phyloP scores from a whole-genome alignment of 1,140 invertebrate genomes.

The Procambarus virginalis region DNA sequence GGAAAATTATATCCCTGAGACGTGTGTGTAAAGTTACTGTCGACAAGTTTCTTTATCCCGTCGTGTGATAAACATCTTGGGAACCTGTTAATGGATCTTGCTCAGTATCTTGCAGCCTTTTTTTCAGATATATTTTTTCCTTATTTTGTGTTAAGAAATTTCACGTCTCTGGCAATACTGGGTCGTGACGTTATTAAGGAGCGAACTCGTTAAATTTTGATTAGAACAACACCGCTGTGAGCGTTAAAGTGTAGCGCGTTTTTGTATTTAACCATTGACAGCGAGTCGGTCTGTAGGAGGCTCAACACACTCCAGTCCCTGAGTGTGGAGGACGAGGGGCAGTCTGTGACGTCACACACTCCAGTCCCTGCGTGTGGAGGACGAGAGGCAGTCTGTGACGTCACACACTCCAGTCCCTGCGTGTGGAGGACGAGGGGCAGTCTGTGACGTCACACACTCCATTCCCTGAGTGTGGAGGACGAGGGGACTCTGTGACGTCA shows the following conservation, averaged over 20 bases:
- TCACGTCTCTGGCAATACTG: constrained; percentile 4
- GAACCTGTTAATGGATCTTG: background rate
- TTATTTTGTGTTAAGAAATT: background rate
- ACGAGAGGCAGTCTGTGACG: no score
- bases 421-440: no score
- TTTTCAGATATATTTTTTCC: background rate
- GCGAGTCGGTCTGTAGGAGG: no score
- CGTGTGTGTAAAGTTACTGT: background rate
- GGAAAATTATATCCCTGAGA: background rate
- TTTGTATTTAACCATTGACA: constrained; percentile 39
- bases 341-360: no score
- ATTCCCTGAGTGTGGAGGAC: no score
- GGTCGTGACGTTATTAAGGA: constrained; percentile 33
- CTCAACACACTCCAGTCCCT: no score
- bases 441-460: no score
- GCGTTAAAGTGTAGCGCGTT: constrained; percentile 7
- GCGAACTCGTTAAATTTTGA: constrained; percentile 33
- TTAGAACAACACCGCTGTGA: constrained; percentile 40
- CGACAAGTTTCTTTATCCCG: background rate
- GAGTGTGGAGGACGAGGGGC: no score
- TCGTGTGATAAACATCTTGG: background rate
- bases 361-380: no score
- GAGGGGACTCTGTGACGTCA: no score
- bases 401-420: no score
- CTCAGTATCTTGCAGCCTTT: background rate